Base-by-base conservation (phyloP, 2,888 invertebrate species). In the Agrotis puta region DNA sequence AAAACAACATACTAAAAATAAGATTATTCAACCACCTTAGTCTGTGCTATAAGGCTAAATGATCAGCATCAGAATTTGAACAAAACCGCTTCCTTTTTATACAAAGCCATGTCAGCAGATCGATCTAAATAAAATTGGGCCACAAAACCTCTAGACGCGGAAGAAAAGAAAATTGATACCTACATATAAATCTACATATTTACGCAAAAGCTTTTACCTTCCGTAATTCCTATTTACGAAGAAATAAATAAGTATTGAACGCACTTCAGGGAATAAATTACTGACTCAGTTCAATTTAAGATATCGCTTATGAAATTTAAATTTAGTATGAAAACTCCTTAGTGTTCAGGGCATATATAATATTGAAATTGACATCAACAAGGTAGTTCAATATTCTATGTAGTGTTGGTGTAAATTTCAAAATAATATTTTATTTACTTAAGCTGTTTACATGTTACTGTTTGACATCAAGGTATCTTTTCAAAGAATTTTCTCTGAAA, bases 181-280 rank as follows among this genome's bases (percentile, higher is more conserved):
- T 24, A 62, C 61, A 51, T 79, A 79, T 74, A 76, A 76, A 76
- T 79, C 56, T 76, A 79, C 75, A 79, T 77, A 77, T 59, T 77
- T 59, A 59, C 33, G 48, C n/a, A 20, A 75, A 74, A 47, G 75
- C 62, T 77, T 61, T 79, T 62, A 65, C 45, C 65, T 77, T 7
- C 20, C 53, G 22, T 79, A 74, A 77, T 79, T 39, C 63, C 22
- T 68, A 43, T 75, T 80, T 80, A 64, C 63, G 63, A 47, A 56
- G 59, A 80, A 56, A 77, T 68, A 80, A 80, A 80, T 75, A 74
- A 77, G 80, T 67, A 77, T 48, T 64, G 63, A 77, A 33, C n/a
- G 2, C 66, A 68, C 77, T 80, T 77, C 39, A 24, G 77, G 76
- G 77, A 79, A 47, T 81, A 81, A 71, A 77, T 64, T 64, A 63